phyloP scores from a whole-genome alignment of 37 sponge, comb jelly and placozoan genomes.

The Ianthella basta region DNA sequence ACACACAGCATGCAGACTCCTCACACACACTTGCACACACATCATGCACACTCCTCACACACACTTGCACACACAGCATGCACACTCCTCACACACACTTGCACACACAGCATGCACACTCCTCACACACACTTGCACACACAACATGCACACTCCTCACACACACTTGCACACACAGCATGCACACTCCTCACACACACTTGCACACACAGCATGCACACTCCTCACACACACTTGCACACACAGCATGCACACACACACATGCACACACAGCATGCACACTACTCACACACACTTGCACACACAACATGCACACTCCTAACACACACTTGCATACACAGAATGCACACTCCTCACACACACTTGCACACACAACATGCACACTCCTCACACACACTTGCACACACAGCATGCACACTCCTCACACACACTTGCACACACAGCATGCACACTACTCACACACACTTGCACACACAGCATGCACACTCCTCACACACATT shows the following conservation, averaged over 20 bases:
- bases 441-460: conserved; percentile 1
- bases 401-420: no score
- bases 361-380: conserved; percentile 20
- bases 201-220: conserved; percentile 24
- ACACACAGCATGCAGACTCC: no score
- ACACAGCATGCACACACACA: no score
- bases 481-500: conserved; percentile 20
- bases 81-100: conserved; percentile 21
- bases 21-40: conserved; percentile 27
- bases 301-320: neutral
- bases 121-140: conserved; percentile 21
- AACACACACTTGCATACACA: conserved; percentile 22
- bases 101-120: conserved; percentile 1
- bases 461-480: no score
- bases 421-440: conserved; percentile 27
- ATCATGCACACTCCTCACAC: neutral
- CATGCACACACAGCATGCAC: no score
- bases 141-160: no score
- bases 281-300: conserved; percentile 31
- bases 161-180: conserved; percentile 26
- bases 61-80: no score
- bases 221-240: conserved; percentile 25
- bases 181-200: conserved; percentile 28
- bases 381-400: conserved; percentile 25
- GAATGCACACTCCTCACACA: no score